phyloP scores from a whole-genome alignment of 2,797 vertebrate species.

The Sebastes baramenuke region DNA sequence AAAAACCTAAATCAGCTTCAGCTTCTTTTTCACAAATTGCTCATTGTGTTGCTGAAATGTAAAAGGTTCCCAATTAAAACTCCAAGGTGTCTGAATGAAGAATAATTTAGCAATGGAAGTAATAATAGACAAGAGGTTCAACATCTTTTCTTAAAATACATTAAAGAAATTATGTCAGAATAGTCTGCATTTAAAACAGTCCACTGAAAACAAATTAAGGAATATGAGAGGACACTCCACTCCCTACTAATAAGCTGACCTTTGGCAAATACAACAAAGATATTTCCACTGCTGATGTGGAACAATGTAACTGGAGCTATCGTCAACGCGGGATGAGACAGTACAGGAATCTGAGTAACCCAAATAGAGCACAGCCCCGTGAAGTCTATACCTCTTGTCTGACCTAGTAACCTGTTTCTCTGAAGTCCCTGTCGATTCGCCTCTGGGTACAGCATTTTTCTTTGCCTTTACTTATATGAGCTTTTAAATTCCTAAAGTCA shows the following conservation, averaged over 20 bases:
- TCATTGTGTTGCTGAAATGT: background rate
- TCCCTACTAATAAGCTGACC: background rate
- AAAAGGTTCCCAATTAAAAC: background rate
- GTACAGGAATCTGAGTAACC: slow-evolving; percentile 31
- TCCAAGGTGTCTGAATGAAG: background rate
- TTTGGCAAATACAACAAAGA: slow-evolving; percentile 10
- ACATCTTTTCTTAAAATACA: background rate
- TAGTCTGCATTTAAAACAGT: background rate
- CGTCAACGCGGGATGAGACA: slow-evolving; percentile 27
- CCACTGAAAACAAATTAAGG: background rate
- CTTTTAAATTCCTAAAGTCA: slow-evolving; percentile 11
- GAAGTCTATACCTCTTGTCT: slow-evolving; percentile 33
- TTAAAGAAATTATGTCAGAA: background rate
- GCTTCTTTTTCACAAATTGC: background rate
- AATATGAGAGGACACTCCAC: background rate
- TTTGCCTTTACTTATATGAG: slow-evolving; percentile 11
- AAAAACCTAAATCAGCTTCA: background rate
- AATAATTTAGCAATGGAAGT: background rate
- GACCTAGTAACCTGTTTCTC: slow-evolving; percentile 63
- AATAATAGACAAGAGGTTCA: background rate
- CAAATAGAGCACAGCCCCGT: slow-evolving; percentile 35
- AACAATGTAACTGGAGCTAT: slow-evolving; percentile 39
- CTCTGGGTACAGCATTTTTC: slow-evolving; percentile 31
- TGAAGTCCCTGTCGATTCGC: slow-evolving; percentile 26
- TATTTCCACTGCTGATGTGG: slow-evolving; percentile 29